Evolutionary conservation across 37 sponge, comb jelly and placozoan genomes (phyloP), one percentile per base, ranked within the genome.

Genomic region (Chondrilla cf. caribensis): DNA sequence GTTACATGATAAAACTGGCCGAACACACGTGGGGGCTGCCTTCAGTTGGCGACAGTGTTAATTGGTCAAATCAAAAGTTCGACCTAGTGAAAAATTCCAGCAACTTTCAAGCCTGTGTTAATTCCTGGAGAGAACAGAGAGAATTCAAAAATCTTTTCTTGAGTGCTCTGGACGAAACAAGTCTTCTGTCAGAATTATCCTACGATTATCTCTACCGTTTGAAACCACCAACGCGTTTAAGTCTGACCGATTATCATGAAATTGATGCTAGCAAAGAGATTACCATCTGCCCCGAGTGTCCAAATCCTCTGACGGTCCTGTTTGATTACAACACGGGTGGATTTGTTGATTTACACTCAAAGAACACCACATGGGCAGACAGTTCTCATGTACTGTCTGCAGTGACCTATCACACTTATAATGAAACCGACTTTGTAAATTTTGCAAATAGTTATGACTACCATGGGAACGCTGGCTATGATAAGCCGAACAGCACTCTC

Each of bases 21-120:
- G 91, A 87, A 79, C 87, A 87, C 55, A 87, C 87, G 26, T 91
- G 91, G 87, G 91, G 87, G 3, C 79, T 86, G 29, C 82, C 84
- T 29, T 70, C 81, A 73, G 87, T 85, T 14, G 33, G 57, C 1
- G 84, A 87, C 42, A 55, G 0, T 2, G 57, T 40, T 0, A 60
- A 91, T 81, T 91, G 91, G 87, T 54, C 60, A 18, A 91, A 87
- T 76, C 3, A 22, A 7, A 80, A 32, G 0, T 91, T 87, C 54
- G 26, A 84, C 8, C 80, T 65, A 40, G 81, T 62, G 31, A 83
- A 51, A 76, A 77, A 81, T 42, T n/a, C 5, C 0, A 21, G 26
- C 73, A 83, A 54, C 33, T 83, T 54, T 32, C 38, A 73, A 40
- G 67, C 36, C 35, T 81, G 82, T 62, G 43, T 60, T 38, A 59